phyloP scores from a whole-genome alignment of 1,140 invertebrate species.

The Colletes latitarsis region DNA sequence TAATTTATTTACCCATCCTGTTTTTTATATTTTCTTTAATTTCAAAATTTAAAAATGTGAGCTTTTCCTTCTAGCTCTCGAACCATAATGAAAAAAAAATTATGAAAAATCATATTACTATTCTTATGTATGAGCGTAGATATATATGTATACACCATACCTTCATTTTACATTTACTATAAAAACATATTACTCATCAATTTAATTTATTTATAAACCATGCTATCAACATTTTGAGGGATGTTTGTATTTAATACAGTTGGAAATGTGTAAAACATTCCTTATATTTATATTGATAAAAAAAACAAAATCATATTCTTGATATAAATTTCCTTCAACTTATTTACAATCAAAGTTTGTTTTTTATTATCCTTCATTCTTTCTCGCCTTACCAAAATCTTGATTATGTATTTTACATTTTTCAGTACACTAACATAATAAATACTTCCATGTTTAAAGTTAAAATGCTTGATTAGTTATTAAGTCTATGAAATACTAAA shows the following conservation, averaged over 20 bases:
- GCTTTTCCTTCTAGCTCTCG: too few species aligned
- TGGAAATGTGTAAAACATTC: background rate
- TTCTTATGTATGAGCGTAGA: too few species aligned
- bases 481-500: background rate
- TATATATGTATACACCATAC: too few species aligned
- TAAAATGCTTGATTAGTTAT: background rate
- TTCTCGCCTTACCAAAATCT: background rate
- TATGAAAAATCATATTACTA: too few species aligned
- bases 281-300: background rate
- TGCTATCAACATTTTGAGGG: too few species aligned
- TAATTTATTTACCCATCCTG: conserved; percentile 4
- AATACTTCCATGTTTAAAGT: background rate
- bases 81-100: too few species aligned
- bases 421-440: too few species aligned
- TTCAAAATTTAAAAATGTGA: too few species aligned
- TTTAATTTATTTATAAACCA: too few species aligned
- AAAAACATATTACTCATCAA: too few species aligned
- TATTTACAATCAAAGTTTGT: background rate
- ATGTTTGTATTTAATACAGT: too few species aligned
- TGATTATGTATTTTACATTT: background rate
- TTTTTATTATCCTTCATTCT: background rate
- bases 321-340: background rate
- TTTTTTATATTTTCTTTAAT: background rate
- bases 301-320: background rate
- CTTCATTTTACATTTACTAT: too few species aligned